These are phyloP conservation scores for Gallinago jamesoni DNA, from an alignment of 2,113 vertebrate genomes.

Conservation along the genomic window DNA sequence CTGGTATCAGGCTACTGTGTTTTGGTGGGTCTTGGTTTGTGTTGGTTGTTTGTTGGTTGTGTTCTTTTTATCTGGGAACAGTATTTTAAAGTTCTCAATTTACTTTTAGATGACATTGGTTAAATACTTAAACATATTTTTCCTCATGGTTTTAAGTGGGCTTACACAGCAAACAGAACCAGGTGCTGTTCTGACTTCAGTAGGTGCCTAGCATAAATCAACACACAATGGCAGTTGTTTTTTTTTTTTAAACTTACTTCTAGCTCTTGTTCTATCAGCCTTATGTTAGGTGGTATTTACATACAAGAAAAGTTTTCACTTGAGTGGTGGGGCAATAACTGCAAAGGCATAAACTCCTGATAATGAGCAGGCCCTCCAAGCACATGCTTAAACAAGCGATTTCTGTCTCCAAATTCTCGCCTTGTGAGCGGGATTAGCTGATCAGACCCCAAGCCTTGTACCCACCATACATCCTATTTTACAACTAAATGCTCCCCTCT, in stretches of 20 bases:
- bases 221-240: background rate
- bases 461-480: background rate
- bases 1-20: background rate
- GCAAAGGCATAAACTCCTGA: background rate
- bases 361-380: background rate
- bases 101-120: background rate
- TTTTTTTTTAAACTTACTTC: background rate
- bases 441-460: background rate
- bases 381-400: background rate
- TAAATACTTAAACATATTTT: background rate
- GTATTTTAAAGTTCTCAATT: background rate
- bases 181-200: background rate
- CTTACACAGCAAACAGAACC: background rate
- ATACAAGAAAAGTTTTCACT: background rate
- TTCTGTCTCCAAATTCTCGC: background rate
- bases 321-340: background rate
- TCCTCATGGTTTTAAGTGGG: background rate
- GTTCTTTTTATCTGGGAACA: background rate
- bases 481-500: background rate
- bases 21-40: background rate
- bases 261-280: background rate
- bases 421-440: background rate
- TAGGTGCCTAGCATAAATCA: background rate
- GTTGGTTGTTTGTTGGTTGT: no score
- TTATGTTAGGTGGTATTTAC: background rate